Evolutionary conservation across 2,888 invertebrate species (phyloP), one percentile per base, ranked within the genome.

Genomic region (Octonoba sinensis): DNA sequence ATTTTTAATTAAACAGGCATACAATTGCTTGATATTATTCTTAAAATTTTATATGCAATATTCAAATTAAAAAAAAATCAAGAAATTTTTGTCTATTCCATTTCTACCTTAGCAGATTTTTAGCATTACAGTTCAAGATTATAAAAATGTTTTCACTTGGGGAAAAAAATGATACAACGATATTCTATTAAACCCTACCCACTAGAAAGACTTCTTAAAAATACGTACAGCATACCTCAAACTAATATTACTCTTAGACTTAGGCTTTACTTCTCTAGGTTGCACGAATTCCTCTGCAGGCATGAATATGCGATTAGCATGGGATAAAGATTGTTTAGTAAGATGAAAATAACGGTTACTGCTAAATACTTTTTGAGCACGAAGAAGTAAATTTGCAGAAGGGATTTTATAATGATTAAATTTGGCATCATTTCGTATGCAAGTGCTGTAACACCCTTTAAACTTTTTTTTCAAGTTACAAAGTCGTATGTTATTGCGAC

Each of bases 281-380:
- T 78, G 71, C n/a, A 78, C 13, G 65, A 85, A 85, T 65, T 85
- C 85, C 70, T 85, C 85, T 3, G 60, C 84, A 36, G 85, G 85
- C 85, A 84, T 85, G 60, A 85, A 85, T n/a, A 79, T 78, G 18
- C 83, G 73, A 54, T 75, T 82, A n/a, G 85, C 82, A 49, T 82
- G 83, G 18, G 85, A 85, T 11, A 20, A 64, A 11, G 16, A 47
- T 12, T 13, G 44, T 51, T 27, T 59, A 11, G 83, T 64, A 22
- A 27, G 3, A 16, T 76, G 72, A 46, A 76, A 18, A 24, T 20
- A 56, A 36, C 72, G 66, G 36, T 27, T 62, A 12, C 22, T 11
- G 0, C n/a, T 49, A 27, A 24, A 16, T 20, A 44, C 16, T n/a
- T 62, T 62, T 6, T 6, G 44, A 11, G 18, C 16, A 16, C 4